Base-by-base conservation (phyloP, 2,797 vertebrate species). In the Pseudotriccus pelzelni region DNA sequence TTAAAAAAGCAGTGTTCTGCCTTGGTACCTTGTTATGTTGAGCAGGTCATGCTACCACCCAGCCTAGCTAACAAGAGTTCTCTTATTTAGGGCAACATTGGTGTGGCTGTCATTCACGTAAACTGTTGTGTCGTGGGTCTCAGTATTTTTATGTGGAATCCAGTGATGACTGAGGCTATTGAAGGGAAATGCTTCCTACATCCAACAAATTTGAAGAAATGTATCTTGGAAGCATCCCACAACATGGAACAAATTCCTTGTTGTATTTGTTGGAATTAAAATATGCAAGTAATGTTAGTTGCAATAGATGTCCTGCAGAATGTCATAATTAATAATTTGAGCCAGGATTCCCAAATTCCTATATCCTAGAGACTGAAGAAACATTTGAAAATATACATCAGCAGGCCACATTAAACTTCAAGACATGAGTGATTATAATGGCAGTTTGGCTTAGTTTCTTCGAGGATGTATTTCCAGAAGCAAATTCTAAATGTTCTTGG, bases 61-160 rank as follows among this genome's bases (percentile, higher is more conserved):
- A 70, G 41, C 36, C 32, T 69, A 53, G 49, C 39, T 36, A 52
- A n/a, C 12, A 7, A 37, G 46, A 28, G 69, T 91, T 74, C 11
- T 78, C 25, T 5, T 36, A 62, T 50, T 66, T 87, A 81, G 47
- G 53, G 30, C 25, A 62, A 20, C 47, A 53, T 9, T 66, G 36
- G 30, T 0, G 1, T 56, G 14, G 12, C 41, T 60, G 41, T 16
- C 21, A 8, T 64, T 53, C 24, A 25, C 25, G 23, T n/a, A 20
- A 69, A 43, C 16, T 1, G 1, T 32, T 2, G 0, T 39, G 24
- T 44, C 0, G 0, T 63, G 39, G 25, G 21, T 69, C 28, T 58
- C 52, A 10, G 20, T 30, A 24, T 47, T 70, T 74, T 6, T 25
- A 14, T 47, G 24, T 16, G 27, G n/a, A 76, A 12, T 4, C 12